Conservation (phyloP, 2,113 vertebrate species). For the Ploceus nigricollis region DNA sequence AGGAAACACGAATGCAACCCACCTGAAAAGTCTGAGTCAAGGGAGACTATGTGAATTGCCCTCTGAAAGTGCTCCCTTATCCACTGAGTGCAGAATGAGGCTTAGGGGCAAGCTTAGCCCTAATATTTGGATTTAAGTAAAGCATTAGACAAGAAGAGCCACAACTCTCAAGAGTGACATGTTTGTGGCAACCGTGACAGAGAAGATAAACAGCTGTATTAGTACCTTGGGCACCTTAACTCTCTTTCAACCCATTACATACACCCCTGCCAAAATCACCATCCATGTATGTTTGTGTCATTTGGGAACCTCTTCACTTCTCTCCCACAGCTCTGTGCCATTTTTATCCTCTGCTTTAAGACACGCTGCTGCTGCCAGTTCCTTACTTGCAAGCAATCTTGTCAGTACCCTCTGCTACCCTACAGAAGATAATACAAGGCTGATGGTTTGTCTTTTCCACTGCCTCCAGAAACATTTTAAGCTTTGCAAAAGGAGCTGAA, state of each 20-base stretch:
- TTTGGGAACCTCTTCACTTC: neutral
- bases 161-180: rapidly evolving
- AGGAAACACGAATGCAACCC: neutral
- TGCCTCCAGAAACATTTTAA: neutral
- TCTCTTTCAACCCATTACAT: neutral
- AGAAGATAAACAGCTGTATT: neutral
- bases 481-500: neutral
- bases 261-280: neutral
- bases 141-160: neutral
- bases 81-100: neutral
- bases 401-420: neutral
- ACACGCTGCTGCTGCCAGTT: neutral
- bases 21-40: neutral
- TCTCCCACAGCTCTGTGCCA: neutral
- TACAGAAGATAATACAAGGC: neutral
- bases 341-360: neutral
- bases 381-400: neutral
- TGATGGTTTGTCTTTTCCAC: neutral
- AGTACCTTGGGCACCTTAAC: neutral
- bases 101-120: neutral
- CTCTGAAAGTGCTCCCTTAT: neutral
- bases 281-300: neutral
- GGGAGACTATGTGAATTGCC: neutral
- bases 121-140: neutral
- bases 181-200: neutral